phyloP scores from a whole-genome alignment of 2,797 vertebrate genomes.

The Artibeus lituratus region DNA sequence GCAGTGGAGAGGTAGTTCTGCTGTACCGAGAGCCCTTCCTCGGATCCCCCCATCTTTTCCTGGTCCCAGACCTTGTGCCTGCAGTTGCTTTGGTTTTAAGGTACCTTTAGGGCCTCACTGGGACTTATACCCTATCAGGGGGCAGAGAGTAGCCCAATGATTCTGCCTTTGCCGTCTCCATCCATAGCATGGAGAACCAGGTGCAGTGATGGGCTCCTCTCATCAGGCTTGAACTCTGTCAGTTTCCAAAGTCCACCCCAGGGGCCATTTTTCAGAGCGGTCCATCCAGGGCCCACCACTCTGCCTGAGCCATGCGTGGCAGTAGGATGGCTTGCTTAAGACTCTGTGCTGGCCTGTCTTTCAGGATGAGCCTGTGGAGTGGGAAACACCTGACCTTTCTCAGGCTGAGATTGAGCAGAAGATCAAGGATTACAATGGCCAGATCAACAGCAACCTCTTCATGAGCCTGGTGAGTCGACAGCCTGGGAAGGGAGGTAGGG shows the following conservation, averaged over 20 bases:
- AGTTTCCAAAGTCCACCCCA: neutral
- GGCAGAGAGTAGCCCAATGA: neutral
- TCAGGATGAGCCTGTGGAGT: constrained; percentile 91
- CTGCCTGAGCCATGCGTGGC: neutral
- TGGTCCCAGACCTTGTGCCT: neutral
- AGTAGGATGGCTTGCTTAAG: neutral
- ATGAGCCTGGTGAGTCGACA: constrained; percentile 90
- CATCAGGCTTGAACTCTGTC: neutral
- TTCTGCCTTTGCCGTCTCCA: neutral
- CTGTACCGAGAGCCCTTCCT: neutral
- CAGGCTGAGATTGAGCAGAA: constrained; percentile 90
- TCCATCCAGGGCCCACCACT: neutral
- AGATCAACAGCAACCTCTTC: constrained; percentile 95
- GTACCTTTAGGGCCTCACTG: neutral
- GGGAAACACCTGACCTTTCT: constrained; percentile 87
- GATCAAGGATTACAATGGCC: constrained; percentile 95
- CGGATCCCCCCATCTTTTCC: neutral
- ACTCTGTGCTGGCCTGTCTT: constrained; percentile 1
- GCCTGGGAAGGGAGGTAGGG: fast-evolving
- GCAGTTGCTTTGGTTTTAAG: neutral
- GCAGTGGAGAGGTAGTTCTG: neutral
- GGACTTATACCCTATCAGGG: neutral
- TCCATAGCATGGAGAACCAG: neutral
- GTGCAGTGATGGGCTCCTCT: neutral
- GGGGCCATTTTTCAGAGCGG: neutral